Evolutionary conservation across 2,113 vertebrate genomes (phyloP), one percentile per base, ranked within the genome.

Genomic region (Calonectris borealis): DNA sequence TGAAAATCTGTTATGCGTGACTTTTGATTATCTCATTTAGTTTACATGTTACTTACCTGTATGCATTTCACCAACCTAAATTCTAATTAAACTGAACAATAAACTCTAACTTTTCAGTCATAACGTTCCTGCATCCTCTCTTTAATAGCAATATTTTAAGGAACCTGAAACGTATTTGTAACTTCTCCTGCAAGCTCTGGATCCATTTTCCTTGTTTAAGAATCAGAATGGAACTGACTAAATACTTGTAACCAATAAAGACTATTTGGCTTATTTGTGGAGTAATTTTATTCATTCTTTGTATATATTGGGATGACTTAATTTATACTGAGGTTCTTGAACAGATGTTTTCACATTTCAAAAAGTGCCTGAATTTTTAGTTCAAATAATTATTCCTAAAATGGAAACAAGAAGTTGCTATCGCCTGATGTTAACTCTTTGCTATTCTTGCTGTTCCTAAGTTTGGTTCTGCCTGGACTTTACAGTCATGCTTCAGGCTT

Each of bases 241-340:
- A 94, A 89, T 96, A 82, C 91, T 95, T 95, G 80, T 85, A 80
- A 85, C 32, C 20, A 68, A 58, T 46, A 51, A 70, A 68, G 75
- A 62, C 10, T 27, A 66, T 77, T 90, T 93, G 79, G 51, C 38
- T 93, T 94, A 60, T 88, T 87, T 93, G n/a, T 72, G 57, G 51
- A 82, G 62, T 77, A 40, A 94, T 90, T 95, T 83, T 96, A 93
- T 90, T 89, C 16, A 55, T 94, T 89, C 70, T 90, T 94, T 87
- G 49, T 94, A 32, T 86, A 51, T 70, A 80, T 62, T 79, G 26
- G 66, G 40, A 86, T 91, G 73, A 79, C 57, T 82, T 85, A 57
- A 91, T 83, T 94, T 94, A 88, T 84, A 58, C 46, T 54, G 83
- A 71, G 34, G 69, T 84, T 85, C 81, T 89, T 61, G 65, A 94